Evolutionary conservation across 2,888 invertebrate species (phyloP).

Genomic region (Odiellus spinosus): DNA sequence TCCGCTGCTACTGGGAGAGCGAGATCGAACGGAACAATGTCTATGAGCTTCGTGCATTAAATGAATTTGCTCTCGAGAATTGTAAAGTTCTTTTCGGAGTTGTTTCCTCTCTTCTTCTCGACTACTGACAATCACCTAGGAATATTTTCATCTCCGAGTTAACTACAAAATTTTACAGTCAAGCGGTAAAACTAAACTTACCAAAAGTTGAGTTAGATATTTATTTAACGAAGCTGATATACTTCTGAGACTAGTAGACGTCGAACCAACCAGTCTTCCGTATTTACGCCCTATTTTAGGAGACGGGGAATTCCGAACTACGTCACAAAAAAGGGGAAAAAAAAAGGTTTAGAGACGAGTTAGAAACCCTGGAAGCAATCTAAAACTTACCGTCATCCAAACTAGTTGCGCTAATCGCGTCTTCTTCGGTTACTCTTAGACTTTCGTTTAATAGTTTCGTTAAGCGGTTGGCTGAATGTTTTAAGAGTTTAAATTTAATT

Average conservation of each 20-base stretch:
- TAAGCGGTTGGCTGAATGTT: constrained; percentile 41
- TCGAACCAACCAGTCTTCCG: constrained; percentile 37
- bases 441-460: constrained; percentile 41
- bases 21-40: constrained; percentile 14
- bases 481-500: too few species aligned
- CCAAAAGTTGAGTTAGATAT: constrained; percentile 52
- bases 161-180: too few species aligned
- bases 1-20: constrained; percentile 13
- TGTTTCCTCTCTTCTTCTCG: constrained; percentile 57
- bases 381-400: constrained; percentile 21
- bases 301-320: too few species aligned
- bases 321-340: too few species aligned
- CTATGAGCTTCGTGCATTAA: constrained; percentile 18
- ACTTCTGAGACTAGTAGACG: constrained; percentile 43
- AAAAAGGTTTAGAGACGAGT: too few species aligned
- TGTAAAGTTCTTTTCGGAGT: constrained; percentile 51
- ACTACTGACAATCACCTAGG: constrained; percentile 38
- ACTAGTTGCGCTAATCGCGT: constrained; percentile 34
- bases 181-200: too few species aligned
- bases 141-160: too few species aligned
- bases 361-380: too few species aligned
- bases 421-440: constrained; percentile 40
- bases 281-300: too few species aligned
- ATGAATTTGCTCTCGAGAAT: constrained; percentile 45
- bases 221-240: constrained; percentile 46